phyloP scores from a whole-genome alignment of 2,888 invertebrate genomes.

The Agrotis segetum region DNA sequence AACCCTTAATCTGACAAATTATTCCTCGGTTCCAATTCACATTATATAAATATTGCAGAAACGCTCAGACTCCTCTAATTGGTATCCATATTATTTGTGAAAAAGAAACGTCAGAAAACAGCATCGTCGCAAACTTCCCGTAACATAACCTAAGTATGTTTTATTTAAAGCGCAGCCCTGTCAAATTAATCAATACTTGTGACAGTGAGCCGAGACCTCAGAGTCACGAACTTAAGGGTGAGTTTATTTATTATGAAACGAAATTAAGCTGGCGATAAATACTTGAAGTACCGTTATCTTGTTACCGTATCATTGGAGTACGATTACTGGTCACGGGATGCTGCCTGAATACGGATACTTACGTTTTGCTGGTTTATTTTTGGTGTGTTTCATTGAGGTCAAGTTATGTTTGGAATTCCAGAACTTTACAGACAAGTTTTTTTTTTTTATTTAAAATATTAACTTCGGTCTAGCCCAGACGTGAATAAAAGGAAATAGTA shows the following conservation, averaged over 20 bases:
- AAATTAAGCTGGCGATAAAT: constrained; percentile 81
- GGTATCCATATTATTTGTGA: neutral
- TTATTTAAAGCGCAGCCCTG: constrained; percentile 63
- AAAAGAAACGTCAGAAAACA: neutral
- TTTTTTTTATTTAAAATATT: too few relatives aligned
- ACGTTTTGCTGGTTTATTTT: constrained; percentile 32
- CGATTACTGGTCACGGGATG: constrained; percentile 57
- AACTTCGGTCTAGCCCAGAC: too few relatives aligned
- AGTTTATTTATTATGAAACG: constrained; percentile 74
- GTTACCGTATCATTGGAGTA: constrained; percentile 79
- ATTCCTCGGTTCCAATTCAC: too few relatives aligned
- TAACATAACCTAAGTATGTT: constrained; percentile 52
- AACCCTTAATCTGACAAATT: too few relatives aligned
- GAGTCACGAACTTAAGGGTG: constrained; percentile 73
- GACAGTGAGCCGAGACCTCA: constrained; percentile 69
- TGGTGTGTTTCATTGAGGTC: neutral
- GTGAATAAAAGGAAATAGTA: too few relatives aligned
- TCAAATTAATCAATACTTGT: constrained; percentile 71
- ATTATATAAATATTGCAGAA: too few relatives aligned
- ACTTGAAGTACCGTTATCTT: constrained; percentile 80
- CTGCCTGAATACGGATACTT: constrained; percentile 6
- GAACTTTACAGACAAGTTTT: too few relatives aligned
- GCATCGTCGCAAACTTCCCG: neutral
- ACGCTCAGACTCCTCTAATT: too few relatives aligned
- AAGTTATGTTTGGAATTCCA: neutral